phyloP scores from a whole-genome alignment of 2,888 invertebrate species.

The Himalopsyche kuldschensis region DNA sequence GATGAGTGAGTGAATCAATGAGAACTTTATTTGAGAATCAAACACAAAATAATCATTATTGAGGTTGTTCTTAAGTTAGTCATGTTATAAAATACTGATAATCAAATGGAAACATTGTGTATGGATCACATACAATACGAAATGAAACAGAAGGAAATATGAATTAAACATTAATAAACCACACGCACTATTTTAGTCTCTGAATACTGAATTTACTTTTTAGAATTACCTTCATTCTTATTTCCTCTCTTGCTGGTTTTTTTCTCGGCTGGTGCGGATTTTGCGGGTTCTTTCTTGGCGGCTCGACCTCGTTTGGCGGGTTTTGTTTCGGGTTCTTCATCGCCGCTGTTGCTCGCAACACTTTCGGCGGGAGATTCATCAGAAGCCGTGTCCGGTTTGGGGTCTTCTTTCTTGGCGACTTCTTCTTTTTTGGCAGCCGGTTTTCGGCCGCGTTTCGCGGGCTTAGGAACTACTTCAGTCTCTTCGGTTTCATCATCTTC shows the following conservation, averaged over 20 bases:
- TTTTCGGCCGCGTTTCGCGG: constrained; percentile 39
- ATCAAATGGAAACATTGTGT: neutral
- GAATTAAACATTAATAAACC: neutral
- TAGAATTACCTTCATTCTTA: constrained; percentile 40
- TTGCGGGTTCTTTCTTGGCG: constrained; percentile 42
- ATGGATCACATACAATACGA: neutral
- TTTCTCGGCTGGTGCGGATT: constrained; percentile 38
- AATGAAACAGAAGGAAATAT: neutral
- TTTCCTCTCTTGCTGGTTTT: constrained; percentile 25
- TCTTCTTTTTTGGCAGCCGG: constrained; percentile 43
- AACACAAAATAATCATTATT: neutral
- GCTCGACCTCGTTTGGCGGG: constrained; percentile 42
- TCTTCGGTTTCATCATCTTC: constrained; percentile 38
- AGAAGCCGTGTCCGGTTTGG: constrained; percentile 23
- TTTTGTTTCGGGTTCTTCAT: constrained; percentile 40
- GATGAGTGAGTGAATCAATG: neutral
- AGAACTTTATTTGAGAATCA: neutral
- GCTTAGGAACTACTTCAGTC: constrained; percentile 27
- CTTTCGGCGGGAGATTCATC: constrained; percentile 36
- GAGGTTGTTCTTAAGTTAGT: neutral
- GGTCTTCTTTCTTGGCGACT: constrained; percentile 40
- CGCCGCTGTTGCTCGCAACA: constrained; percentile 16
- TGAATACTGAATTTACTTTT: constrained; percentile 16
- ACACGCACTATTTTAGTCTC: neutral
- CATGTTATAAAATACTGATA: neutral